Base-by-base conservation (phyloP, 2,888 invertebrate genomes). In the Drosophila paucipuncta region DNA sequence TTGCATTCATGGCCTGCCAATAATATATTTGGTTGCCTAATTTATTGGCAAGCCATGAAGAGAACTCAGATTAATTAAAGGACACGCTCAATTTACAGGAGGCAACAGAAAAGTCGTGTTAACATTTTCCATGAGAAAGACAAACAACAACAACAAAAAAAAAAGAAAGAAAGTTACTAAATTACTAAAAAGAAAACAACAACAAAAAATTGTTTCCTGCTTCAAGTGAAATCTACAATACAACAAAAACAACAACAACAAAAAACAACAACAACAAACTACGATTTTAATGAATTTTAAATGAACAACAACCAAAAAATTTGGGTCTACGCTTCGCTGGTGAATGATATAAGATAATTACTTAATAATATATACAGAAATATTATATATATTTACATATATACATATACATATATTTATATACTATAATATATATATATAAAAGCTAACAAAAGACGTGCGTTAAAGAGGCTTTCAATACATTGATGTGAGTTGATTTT, bases 401-500 rank as follows among this genome's bases (percentile, higher is more conserved):
- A 67, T 59, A 68, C 50, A 63, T 4, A 55, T 37, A 66, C 68
- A 73, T 57, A 68, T 58, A 68, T 35, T 69, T 53, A 54, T 50
- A 47, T 22, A 25, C 54, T 25, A 57, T 33, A 75, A 64, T 16
- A 75, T 68, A 68, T 68, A 68, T 62, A 68, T 39, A 59, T 30
- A 66, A 47, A 76, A 79, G 63, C 47, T 53, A 47, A 67, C 25
- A 58, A 83, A 83, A 85, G 71, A 81, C 76, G 68, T 55, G 74
- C 72, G 68, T 76, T 75, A 83, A 84, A 85, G 85, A 87, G 86
- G 86, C 86, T 89, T 89, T 85, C 86, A 88, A 54, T 59, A 75
- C 57, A 69, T 78, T 68, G 74, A 85, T 77, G 82, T 84, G 77
- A 85, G 71, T 76, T 74, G 73, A 82, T 62, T 73, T 60, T 65